Conservation (phyloP, 2,797 vertebrate species). For the Notoglanidium macrostoma region DNA sequence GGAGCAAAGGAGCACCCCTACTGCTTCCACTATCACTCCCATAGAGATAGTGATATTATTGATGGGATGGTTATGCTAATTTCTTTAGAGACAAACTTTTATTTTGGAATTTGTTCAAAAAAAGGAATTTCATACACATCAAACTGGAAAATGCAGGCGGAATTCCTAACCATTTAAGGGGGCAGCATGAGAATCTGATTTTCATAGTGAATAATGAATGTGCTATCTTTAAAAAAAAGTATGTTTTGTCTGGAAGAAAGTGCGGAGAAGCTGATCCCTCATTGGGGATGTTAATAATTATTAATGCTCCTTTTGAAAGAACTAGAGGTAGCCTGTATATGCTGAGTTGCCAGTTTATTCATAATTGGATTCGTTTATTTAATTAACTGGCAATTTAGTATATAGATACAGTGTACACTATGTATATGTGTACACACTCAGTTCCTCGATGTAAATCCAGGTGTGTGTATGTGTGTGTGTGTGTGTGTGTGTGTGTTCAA, state of each 20-base stretch:
- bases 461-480: neutral
- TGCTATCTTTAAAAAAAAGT: conserved; percentile 65
- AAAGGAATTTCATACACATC: conserved; percentile 88
- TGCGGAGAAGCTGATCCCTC: conserved; percentile 63
- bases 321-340: conserved; percentile 4
- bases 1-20: conserved; percentile 93
- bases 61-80: conserved; percentile 95
- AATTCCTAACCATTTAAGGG: conserved; percentile 85
- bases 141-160: conserved; percentile 80
- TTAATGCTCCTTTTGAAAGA: conserved; percentile 60
- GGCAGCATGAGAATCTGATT: conserved; percentile 81
- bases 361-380: conserved; percentile 1
- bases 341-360: neutral
- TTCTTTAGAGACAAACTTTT: conserved; percentile 81
- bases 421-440: neutral
- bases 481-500: neutral
- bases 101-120: conserved; percentile 85
- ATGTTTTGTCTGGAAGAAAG: conserved; percentile 70
- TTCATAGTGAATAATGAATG: conserved; percentile 80
- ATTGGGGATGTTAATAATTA: conserved; percentile 57
- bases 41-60: conserved; percentile 94
- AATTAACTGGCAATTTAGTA: neutral
- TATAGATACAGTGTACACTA: neutral
- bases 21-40: conserved; percentile 91
- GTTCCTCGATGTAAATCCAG: neutral